phyloP scores from a whole-genome alignment of 2,797 vertebrate genomes.

The Clarias platycephalus region DNA sequence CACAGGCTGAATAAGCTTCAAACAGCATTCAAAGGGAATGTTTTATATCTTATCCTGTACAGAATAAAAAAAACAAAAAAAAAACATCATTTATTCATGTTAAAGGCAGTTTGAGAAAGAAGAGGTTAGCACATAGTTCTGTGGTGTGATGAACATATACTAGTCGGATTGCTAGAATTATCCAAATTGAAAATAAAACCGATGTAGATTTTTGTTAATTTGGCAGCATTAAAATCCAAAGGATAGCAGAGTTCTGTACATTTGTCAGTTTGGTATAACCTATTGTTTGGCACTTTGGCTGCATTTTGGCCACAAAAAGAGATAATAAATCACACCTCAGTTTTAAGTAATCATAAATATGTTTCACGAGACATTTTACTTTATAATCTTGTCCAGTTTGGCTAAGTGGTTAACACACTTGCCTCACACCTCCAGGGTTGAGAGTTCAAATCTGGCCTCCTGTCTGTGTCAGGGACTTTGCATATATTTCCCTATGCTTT shows the following conservation, averaged over 20 bases:
- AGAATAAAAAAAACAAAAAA: neutral
- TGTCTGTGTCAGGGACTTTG: too few relatives aligned
- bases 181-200: neutral
- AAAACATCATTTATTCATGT: constrained; percentile 16
- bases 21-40: constrained; percentile 23
- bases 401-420: too few relatives aligned
- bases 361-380: neutral
- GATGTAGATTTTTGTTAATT: neutral
- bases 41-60: constrained; percentile 46
- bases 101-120: neutral
- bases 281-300: neutral
- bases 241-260: constrained; percentile 42
- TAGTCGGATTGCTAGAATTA: neutral
- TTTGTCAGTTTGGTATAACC: constrained; percentile 34
- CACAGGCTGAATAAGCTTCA: constrained; percentile 10
- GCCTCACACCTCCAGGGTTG: too few relatives aligned
- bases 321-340: neutral
- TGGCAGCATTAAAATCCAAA: neutral
- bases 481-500: too few relatives aligned
- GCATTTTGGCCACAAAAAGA: neutral
- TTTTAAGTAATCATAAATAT: neutral
- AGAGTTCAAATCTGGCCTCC: too few relatives aligned
- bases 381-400: neutral
- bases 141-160: neutral
- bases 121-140: neutral